These are phyloP conservation scores for Onychomys arenicola DNA, from an alignment of 2,797 vertebrate species.

Conservation along the genomic window DNA sequence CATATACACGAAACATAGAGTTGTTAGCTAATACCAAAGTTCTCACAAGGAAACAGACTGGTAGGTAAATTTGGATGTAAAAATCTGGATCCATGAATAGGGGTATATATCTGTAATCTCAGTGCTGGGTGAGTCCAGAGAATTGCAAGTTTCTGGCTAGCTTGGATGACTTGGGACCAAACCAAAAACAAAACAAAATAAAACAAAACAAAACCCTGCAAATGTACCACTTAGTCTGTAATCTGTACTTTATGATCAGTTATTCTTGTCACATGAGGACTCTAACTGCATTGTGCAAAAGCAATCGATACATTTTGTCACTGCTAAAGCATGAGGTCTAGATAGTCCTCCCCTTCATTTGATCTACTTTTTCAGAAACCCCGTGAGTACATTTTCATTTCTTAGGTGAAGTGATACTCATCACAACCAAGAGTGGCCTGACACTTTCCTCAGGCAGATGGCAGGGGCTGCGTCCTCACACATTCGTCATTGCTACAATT, in stretches of 20 bases:
- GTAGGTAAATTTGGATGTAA: constrained; percentile 36
- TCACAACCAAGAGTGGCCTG: constrained; percentile 57
- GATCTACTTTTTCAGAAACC: constrained; percentile 61
- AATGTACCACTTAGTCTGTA: background rate
- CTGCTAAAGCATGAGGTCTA: constrained; percentile 72
- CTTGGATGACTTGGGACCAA: background rate
- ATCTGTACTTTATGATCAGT: background rate
- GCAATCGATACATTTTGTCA: constrained; percentile 48
- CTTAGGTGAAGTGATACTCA: constrained; percentile 73
- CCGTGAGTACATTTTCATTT: constrained; percentile 69
- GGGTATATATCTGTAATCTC: background rate
- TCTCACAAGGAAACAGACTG: background rate
- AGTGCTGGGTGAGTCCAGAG: background rate
- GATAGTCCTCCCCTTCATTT: constrained; percentile 74
- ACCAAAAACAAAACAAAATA: background rate
- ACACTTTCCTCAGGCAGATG: constrained; percentile 82
- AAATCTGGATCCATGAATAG: background rate
- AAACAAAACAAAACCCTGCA: background rate
- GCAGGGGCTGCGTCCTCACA: constrained; percentile 75
- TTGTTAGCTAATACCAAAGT: background rate
- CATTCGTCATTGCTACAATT: constrained; percentile 84
- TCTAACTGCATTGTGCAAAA: constrained; percentile 82
- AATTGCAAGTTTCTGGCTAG: background rate
- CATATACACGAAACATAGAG: background rate
- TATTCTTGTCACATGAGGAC: constrained; percentile 70